phyloP scores from a whole-genome alignment of 2,888 invertebrate genomes.

The Drosophila stalkeri region DNA sequence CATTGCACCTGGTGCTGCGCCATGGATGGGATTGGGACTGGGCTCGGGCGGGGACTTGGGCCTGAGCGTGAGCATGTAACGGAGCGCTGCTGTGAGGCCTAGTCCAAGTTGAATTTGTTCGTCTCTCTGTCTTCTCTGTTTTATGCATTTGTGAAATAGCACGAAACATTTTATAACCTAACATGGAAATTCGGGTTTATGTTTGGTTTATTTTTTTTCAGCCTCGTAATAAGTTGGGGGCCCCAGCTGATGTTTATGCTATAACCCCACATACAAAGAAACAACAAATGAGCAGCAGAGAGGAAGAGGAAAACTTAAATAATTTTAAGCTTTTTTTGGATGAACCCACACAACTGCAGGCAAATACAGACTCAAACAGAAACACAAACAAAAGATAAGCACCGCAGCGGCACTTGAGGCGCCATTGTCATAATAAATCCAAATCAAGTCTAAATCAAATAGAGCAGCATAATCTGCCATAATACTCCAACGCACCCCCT shows the following conservation, averaged over 20 bases:
- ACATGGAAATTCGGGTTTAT: conserved; percentile 71
- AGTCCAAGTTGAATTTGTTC: conserved; percentile 30
- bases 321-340: conserved; percentile 60
- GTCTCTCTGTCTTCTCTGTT: conserved; percentile 31
- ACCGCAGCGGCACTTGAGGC: conserved; percentile 70
- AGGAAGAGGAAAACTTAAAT: conserved; percentile 54
- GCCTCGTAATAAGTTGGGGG: conserved; percentile 64
- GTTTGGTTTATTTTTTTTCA: conserved; percentile 67
- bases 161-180: conserved; percentile 75
- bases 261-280: conserved; percentile 45
- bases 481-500: conserved; percentile 33
- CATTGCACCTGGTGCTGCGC: conserved; percentile 70
- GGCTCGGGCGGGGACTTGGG: not conserved
- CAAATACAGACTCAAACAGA: conserved; percentile 38
- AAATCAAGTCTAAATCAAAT: conserved; percentile 79
- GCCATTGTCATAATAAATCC: conserved; percentile 81
- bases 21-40: conserved; percentile 29
- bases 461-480: conserved; percentile 77
- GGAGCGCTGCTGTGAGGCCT: conserved; percentile 18
- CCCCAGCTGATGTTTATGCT: conserved; percentile 41
- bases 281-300: conserved; percentile 2
- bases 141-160: conserved; percentile 77
- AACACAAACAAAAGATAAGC: conserved; percentile 51
- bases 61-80: conserved; percentile 21
- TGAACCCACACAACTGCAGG: conserved; percentile 65